Base-by-base conservation (phyloP, 2,113 vertebrate species). In the Cheirogaleus medius region DNA sequence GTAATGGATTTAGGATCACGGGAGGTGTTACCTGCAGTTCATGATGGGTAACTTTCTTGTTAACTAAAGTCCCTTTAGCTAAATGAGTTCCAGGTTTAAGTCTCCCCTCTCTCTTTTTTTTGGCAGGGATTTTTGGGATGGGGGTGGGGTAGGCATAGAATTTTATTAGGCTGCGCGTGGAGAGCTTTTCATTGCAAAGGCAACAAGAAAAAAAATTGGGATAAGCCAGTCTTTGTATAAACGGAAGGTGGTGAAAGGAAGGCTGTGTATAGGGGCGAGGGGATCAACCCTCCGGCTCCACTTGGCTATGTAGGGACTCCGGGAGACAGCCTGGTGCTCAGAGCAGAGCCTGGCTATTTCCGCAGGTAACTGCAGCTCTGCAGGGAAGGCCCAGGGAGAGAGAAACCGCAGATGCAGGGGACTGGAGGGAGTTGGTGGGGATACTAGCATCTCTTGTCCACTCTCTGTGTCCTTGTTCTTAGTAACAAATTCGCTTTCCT, bases 161-260 rank as follows among this genome's bases (percentile, higher is more conserved):
- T 98, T 99, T 99, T 99, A 99, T 99, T 99, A 99, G 98, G 97
- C 98, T 98, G 98, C 29, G 95, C 98, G 78, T 98, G 98, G 98
- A 99, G 98, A 98, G 98, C 98, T 99, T 98, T 99, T 99, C 98
- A 99, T 99, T 98, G 98, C 98, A 78, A 98, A 98, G 98, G 98
- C 98, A 99, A 98, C 66, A 91, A 98, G 97, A 96, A 97, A 27
- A 34, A 98, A 97, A 98, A 95, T 96, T 93, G 98, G 99, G 99
- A 99, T 99, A 99, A 99, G 99, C 99, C 99, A 96, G 98, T 98
- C 99, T 99, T 99, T 99, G 99, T 99, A 99, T 99, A 98, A 98
- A 98, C 97, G 98, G 98, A 99, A 99, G 98, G 99, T 99, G 99
- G 99, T 99, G 99, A 99, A 99, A 99, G 99, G 99, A 98, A 97